Evolutionary conservation across 2,113 vertebrate species (phyloP).

Genomic region (Tyto alba): DNA sequence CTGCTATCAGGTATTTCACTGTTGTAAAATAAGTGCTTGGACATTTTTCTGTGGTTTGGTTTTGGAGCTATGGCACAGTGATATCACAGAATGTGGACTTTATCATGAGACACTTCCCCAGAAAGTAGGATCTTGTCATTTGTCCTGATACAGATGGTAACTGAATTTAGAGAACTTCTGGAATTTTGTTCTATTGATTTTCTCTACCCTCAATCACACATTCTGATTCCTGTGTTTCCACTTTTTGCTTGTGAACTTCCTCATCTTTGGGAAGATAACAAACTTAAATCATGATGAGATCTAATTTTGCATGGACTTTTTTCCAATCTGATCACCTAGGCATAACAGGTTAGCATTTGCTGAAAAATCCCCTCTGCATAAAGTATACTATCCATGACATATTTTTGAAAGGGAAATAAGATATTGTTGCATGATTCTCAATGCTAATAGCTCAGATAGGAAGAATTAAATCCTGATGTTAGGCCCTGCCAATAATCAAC

Average conservation of each 20-base stretch:
- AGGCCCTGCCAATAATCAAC: neutral
- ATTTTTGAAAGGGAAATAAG: neutral
- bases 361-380: neutral
- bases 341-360: neutral
- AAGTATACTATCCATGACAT: neutral
- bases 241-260: neutral
- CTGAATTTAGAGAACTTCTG: neutral
- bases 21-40: neutral
- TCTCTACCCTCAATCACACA: neutral
- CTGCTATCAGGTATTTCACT: neutral
- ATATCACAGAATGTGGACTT: neutral
- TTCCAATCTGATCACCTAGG: neutral
- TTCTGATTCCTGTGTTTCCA: neutral
- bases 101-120: neutral
- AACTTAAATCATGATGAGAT: neutral
- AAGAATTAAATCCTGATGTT: neutral
- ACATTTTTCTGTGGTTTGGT: neutral
- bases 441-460: neutral
- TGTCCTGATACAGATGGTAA: neutral
- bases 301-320: neutral
- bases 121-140: neutral
- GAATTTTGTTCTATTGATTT: neutral
- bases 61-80: neutral
- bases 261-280: neutral
- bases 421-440: neutral